Base-by-base conservation (phyloP, 2,113 vertebrate species). In the Mustela nigripes region DNA sequence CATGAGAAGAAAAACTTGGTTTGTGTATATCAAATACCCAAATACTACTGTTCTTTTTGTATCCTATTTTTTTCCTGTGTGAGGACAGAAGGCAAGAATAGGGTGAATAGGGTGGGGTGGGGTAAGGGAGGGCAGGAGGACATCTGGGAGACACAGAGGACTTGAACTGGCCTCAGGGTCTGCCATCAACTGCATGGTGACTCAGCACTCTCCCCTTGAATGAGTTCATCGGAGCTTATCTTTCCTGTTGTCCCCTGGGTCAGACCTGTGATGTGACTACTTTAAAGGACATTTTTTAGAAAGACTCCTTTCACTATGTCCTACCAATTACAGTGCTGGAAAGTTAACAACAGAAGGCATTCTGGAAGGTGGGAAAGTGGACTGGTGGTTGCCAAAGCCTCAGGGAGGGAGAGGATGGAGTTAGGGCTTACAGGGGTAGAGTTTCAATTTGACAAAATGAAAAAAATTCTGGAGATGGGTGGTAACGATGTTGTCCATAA, bases 131-230 rank as follows among this genome's bases (percentile, higher is more conserved):
- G 18, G 33, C 12, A 42, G 22, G 60, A 36, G 7, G 89, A 28
- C 15, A 14, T 33, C 36, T 42, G 48, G 28, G 69, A 58, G 14
- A n/a, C 7, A 78, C 18, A 58, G 67, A 76, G 31, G 67, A 79
- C 5, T 21, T 79, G 4, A 31, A 12, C 16, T 39, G 3, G 31
- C 11, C 22, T 56, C 18, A 1, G 24, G 15, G 1, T 12, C n/a
- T 56, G 31, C 21, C 5, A 11, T 19, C 10, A 4, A 3, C 0
- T 36, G 2, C 4, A 0, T 5, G n/a, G 36, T 10, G 50, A 45
- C 22, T 22, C 24, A 15, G 4, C 5, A 18, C 67, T 48, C 42
- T 5, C 0, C 63, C 21, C 7, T 24, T 8, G 22, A 95, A 19
- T 21, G 19, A 39, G 10, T 5, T 73, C 12, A 12, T 5, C 48